Evolutionary conservation across 2,888 invertebrate genomes (phyloP).

Genomic region (Dermolepida albohirtum): DNA sequence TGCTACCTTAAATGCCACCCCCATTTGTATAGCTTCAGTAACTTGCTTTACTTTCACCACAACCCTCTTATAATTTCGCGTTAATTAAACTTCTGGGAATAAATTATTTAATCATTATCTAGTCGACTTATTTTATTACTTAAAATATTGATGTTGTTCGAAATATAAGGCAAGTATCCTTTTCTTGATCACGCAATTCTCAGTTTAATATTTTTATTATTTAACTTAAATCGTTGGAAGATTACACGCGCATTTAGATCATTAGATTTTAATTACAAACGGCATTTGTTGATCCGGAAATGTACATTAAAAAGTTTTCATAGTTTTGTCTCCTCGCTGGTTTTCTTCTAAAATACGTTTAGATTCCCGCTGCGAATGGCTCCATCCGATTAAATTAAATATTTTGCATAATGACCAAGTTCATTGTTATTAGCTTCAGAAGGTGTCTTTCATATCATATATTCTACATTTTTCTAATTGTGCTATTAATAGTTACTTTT

Average conservation of each 20-base stretch:
- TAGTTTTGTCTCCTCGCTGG: not conserved
- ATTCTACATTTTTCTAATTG: no score
- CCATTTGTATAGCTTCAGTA: no score
- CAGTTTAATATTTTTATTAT: not conserved
- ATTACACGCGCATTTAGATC: not conserved
- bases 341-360: not conserved
- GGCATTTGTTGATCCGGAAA: not conserved
- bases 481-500: no score
- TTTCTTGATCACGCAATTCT: not conserved
- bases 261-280: constrained; percentile 18
- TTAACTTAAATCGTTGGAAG: constrained; percentile 6
- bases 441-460: no score
- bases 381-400: constrained; percentile 6
- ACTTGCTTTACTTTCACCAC: no score
- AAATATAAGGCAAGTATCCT: no score
- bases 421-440: not conserved
- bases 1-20: no score
- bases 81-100: no score
- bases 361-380: not conserved
- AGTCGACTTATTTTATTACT: no score
- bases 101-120: no score
- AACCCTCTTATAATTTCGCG: no score
- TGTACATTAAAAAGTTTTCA: not conserved
- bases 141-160: no score
- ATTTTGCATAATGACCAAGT: constrained; percentile 18